phyloP scores from a whole-genome alignment of 2,797 vertebrate species.

The Tachyglossus aculeatus region DNA sequence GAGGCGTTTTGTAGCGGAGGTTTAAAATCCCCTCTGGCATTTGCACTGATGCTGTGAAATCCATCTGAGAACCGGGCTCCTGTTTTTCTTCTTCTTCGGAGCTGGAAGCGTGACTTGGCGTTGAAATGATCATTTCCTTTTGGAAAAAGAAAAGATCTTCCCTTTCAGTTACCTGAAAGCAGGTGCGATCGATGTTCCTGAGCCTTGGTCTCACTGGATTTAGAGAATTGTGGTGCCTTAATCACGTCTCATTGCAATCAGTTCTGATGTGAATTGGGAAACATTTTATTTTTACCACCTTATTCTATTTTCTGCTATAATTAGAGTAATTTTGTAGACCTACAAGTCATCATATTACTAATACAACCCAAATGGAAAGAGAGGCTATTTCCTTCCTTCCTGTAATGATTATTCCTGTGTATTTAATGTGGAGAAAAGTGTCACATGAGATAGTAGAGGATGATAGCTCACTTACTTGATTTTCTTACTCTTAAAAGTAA shows the following conservation, averaged over 20 bases:
- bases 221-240: background rate
- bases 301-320: slow-evolving; percentile 31
- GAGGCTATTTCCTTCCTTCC: slow-evolving; percentile 10
- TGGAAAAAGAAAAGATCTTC: slow-evolving; percentile 50
- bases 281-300: slow-evolving; percentile 28
- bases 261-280: slow-evolving; percentile 25
- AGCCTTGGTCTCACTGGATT: slow-evolving; percentile 41
- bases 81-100: slow-evolving; percentile 56
- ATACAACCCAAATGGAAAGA: slow-evolving; percentile 7
- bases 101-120: slow-evolving; percentile 60
- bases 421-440: background rate
- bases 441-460: slow-evolving; percentile 23
- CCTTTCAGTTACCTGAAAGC: slow-evolving; percentile 58
- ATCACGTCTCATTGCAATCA: slow-evolving; percentile 34
- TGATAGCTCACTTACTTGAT: slow-evolving; percentile 27
- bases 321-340: slow-evolving; percentile 33
- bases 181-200: slow-evolving; percentile 48
- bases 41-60: slow-evolving; percentile 64
- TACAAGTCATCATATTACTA: slow-evolving; percentile 18
- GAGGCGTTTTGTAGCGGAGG: slow-evolving; percentile 60
- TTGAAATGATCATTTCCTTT: slow-evolving; percentile 58
- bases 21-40: slow-evolving; percentile 61
- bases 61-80: slow-evolving; percentile 57
- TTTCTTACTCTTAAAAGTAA: slow-evolving; percentile 40
- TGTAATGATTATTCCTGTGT: slow-evolving; percentile 15